A percentile compares a stretch with the other conserved stretches of the same genome.
Conservation (phyloP, 2,113 vertebrate genomes). For the Cettia cetti region DNA sequence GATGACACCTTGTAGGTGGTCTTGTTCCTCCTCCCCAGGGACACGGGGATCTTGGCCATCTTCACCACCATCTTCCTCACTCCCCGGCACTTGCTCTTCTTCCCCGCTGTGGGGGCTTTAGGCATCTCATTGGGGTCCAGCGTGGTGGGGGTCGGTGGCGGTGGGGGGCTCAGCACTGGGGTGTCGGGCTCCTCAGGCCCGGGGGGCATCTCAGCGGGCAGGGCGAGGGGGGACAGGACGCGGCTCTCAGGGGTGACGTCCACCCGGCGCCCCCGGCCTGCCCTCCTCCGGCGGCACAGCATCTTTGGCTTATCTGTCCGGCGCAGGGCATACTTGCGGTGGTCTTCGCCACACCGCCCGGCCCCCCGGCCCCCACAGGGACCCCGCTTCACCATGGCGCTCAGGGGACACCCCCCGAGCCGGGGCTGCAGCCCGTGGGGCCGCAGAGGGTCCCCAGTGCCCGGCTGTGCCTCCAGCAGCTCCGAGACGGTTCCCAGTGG, state of each 20-base stretch:
- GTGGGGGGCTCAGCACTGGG: neutral
- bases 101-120: neutral
- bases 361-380: constrained; percentile 69
- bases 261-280: constrained; percentile 44
- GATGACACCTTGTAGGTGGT: constrained; percentile 98
- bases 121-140: constrained; percentile 34
- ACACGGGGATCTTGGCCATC: constrained; percentile 93
- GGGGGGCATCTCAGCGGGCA: constrained; percentile 53
- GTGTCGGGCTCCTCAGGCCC: constrained; percentile 53
- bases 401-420: constrained; percentile 58
- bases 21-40: constrained; percentile 91
- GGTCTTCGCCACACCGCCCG: constrained; percentile 67
- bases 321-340: constrained; percentile 90
- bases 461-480: constrained; percentile 69
- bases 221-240: constrained; percentile 59
- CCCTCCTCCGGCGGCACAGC: constrained; percentile 84
- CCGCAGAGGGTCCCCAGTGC: constrained; percentile 63
- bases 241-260: constrained; percentile 60
- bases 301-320: constrained; percentile 94
- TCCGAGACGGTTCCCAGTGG: constrained; percentile 66
- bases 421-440: constrained; percentile 53
- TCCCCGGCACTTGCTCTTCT: constrained; percentile 77
- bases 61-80: constrained; percentile 94
- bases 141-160: neutral
- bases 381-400: constrained; percentile 60